Evolutionary conservation across 2,888 invertebrate genomes (phyloP).

Genomic region (Mimas tiliae): DNA sequence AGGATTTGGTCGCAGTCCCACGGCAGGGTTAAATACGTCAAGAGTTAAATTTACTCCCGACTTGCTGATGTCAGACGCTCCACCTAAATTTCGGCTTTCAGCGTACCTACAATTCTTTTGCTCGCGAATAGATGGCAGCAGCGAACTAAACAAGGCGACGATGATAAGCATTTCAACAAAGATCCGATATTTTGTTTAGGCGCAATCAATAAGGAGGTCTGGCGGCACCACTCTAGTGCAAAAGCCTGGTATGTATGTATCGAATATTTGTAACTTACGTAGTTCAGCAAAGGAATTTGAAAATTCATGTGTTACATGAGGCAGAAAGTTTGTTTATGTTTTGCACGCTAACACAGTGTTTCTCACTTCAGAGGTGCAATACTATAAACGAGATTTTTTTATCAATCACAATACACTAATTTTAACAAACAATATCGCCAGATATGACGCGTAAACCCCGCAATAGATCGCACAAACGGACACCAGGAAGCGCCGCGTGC

Average conservation of each 20-base stretch:
- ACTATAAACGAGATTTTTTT: constrained; percentile 2
- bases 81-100: constrained; percentile 78
- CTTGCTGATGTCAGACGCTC: constrained; percentile 81
- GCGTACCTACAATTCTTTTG: constrained; percentile 58
- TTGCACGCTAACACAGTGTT: constrained; percentile 7
- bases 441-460: constrained; percentile 5
- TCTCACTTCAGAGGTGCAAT: constrained; percentile 7
- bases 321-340: constrained; percentile 8
- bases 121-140: constrained; percentile 74
- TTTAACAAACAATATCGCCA: not conserved
- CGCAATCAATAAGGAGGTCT: not conserved
- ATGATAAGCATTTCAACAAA: constrained; percentile 36
- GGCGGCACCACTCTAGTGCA: not conserved
- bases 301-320: not conserved
- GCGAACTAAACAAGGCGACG: constrained; percentile 54
- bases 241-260: not conserved
- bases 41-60: constrained; percentile 79
- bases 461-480: constrained; percentile 31
- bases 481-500: constrained; percentile 45
- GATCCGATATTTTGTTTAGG: not conserved
- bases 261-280: not conserved
- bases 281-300: constrained; percentile 1
- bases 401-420: constrained; percentile 22
- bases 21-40: constrained; percentile 71
- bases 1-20: constrained; percentile 56